Conservation (phyloP, 2,797 vertebrate genomes). For the Sebastes vulpes region DNA sequence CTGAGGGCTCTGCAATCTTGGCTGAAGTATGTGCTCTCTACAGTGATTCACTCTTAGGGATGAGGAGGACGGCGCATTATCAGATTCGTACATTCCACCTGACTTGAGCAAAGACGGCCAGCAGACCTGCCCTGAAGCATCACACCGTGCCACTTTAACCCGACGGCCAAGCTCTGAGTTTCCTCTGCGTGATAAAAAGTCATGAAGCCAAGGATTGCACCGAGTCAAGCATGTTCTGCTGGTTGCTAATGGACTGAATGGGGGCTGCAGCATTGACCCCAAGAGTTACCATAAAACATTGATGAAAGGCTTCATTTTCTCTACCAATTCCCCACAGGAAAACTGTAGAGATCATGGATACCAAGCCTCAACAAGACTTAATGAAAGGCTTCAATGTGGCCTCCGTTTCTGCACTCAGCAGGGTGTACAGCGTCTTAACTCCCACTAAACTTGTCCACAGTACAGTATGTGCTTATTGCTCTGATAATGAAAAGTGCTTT, state of each 20-base stretch:
- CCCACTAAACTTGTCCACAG: background rate
- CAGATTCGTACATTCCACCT: conserved; percentile 22
- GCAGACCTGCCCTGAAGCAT: conserved; percentile 25
- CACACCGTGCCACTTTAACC: background rate
- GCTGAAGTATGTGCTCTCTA: background rate
- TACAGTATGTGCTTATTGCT: background rate
- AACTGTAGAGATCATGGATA: conserved; percentile 23
- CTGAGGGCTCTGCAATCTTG: background rate
- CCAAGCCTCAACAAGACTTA: background rate
- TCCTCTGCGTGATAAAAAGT: conserved; percentile 4
- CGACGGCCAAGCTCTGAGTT: background rate
- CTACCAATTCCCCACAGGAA: background rate
- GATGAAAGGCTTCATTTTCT: conserved; percentile 40
- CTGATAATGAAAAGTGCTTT: conserved; percentile 24
- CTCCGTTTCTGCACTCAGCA: background rate
- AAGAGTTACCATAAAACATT: conserved; percentile 42
- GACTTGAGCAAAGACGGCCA: conserved; percentile 7
- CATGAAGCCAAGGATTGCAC: background rate
- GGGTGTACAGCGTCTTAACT: background rate
- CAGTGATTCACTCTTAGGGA: background rate
- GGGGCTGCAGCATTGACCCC: background rate
- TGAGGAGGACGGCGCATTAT: background rate
- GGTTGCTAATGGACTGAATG: conserved; percentile 49
- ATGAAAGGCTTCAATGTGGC: conserved; percentile 13
- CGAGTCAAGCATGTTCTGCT: conserved; percentile 25